A percentile compares a stretch with the other conserved stretches of the same genome.
These are phyloP conservation scores for Sakesphorus luctuosus DNA, from an alignment of 2,113 vertebrate species.

Conservation along the genomic window DNA sequence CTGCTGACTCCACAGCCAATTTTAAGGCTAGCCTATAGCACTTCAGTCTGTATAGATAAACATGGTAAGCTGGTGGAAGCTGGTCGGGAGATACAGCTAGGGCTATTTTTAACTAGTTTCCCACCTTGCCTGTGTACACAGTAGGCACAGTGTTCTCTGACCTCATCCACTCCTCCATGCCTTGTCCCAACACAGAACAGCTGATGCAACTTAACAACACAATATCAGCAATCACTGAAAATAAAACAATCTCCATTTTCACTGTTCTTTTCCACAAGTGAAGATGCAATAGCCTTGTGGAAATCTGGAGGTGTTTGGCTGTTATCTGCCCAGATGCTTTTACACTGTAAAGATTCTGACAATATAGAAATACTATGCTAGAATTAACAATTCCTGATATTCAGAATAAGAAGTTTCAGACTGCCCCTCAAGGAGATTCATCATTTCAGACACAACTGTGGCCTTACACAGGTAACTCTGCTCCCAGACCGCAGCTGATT, in stretches of 20 bases:
- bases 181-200: not conserved
- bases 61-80: not conserved
- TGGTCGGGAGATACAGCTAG: not conserved
- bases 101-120: not conserved
- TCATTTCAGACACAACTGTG: not conserved
- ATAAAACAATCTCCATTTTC: not conserved
- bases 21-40: not conserved
- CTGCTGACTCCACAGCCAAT: not conserved
- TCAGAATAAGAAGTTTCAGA: not conserved
- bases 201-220: not conserved
- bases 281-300: not conserved
- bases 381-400: not conserved
- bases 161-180: not conserved
- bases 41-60: slow-evolving; percentile 12
- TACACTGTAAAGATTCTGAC: not conserved
- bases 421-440: not conserved
- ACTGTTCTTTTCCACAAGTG: not conserved
- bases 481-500: not conserved
- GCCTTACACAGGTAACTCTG: not conserved
- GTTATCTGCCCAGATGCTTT: not conserved
- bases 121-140: not conserved
- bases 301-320: not conserved
- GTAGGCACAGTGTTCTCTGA: not conserved
- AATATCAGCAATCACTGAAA: not conserved
- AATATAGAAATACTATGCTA: not conserved